phyloP scores from a whole-genome alignment of 2,113 vertebrate species.

The Xerus inauris region DNA sequence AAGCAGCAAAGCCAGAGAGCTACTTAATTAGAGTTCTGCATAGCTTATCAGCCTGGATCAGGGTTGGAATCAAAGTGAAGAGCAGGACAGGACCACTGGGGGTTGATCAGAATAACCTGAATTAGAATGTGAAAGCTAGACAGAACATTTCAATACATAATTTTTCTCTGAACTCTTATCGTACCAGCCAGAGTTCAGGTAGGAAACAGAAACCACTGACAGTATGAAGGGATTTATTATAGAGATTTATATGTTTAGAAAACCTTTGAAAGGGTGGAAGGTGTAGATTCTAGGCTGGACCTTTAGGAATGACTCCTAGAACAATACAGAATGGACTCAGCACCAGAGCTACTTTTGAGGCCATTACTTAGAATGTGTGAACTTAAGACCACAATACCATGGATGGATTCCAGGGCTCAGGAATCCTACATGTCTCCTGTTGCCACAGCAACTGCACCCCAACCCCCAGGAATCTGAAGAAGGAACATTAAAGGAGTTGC shows the following conservation, averaged over 20 bases:
- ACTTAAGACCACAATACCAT: neutral
- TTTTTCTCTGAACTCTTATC: constrained; percentile 29
- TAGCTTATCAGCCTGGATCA: neutral
- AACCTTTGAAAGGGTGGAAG: neutral
- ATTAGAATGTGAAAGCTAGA: neutral
- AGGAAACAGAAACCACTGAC: constrained; percentile 29
- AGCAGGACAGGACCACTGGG: neutral
- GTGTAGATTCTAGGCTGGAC: neutral
- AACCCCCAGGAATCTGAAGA: neutral
- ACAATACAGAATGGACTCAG: constrained; percentile 2
- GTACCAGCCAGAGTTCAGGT: neutral
- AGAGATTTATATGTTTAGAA: neutral
- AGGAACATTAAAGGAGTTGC: neutral
- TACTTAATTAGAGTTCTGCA: neutral
- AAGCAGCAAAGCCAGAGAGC: neutral
- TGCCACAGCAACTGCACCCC: neutral
- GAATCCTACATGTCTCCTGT: neutral
- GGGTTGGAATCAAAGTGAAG: neutral
- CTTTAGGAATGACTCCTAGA: neutral
- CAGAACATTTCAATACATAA: neutral
- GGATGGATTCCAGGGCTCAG: neutral
- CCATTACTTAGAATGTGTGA: neutral
- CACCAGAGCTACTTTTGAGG: neutral
- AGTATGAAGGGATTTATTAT: neutral
- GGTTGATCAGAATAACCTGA: neutral